Percentiles rank a stretch among this genome's conserved stretches.
phyloP scores from a whole-genome alignment of 2,113 vertebrate species.

The Lutjanus erythropterus region DNA sequence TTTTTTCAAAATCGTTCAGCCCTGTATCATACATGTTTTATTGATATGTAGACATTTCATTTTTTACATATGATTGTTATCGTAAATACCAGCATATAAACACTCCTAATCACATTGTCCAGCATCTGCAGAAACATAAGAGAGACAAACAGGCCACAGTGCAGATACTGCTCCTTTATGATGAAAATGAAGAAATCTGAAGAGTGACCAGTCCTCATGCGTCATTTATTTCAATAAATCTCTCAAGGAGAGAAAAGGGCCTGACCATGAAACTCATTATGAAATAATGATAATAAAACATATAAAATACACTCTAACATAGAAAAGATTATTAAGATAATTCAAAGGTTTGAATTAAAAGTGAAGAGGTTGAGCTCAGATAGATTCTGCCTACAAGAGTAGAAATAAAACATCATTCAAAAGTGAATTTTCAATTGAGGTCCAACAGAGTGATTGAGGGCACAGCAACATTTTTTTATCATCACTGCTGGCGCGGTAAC shows the following conservation, averaged over 20 bases:
- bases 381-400: background rate
- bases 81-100: too few species aligned
- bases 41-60: too few species aligned
- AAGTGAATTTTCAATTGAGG: constrained; percentile 42
- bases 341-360: background rate
- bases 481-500: constrained; percentile 63
- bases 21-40: too few species aligned
- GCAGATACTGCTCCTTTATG: constrained; percentile 4
- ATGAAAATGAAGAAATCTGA: background rate
- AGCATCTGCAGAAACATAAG: constrained; percentile 18
- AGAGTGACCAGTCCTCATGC: background rate
- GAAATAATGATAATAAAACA: too few species aligned
- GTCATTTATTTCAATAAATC: constrained; percentile 7
- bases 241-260: background rate
- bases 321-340: background rate
- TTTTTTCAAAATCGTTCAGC: too few species aligned
- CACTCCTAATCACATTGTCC: constrained; percentile 31
- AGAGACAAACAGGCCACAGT: background rate
- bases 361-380: background rate
- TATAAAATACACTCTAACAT: background rate
- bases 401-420: constrained; percentile 15
- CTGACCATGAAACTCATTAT: background rate
- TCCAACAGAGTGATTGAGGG: constrained; percentile 49
- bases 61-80: too few species aligned
- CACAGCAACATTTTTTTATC: constrained; percentile 71